A percentile compares a stretch with the other conserved stretches of the same genome.
phyloP scores from a whole-genome alignment of 2,113 vertebrate genomes.

The Microcebus ravelobensis region DNA sequence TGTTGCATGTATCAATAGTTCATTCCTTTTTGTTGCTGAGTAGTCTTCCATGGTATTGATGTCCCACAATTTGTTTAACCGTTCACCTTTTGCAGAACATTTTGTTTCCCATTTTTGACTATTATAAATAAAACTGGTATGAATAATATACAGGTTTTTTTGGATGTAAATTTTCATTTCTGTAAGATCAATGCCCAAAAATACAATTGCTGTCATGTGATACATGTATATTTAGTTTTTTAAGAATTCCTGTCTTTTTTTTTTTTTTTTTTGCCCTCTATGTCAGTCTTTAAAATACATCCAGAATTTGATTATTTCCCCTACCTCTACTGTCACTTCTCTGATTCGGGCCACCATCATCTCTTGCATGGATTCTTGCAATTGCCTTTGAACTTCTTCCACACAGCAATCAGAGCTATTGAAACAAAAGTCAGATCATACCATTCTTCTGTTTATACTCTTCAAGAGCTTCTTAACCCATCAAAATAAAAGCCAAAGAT shows the following conservation, averaged over 20 bases:
- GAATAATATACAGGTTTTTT: not conserved
- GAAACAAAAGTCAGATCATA: not conserved
- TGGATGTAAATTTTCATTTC: not conserved
- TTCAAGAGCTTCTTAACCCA: not conserved
- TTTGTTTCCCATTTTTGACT: not conserved
- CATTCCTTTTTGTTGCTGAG: not conserved
- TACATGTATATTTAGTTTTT: not conserved
- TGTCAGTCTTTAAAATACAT: not conserved
- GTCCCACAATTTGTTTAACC: not conserved
- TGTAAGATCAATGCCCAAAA: not conserved
- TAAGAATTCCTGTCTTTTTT: not conserved
- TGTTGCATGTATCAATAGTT: not conserved
- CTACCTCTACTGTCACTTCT: not conserved
- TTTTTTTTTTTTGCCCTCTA: not conserved
- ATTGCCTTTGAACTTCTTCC: not conserved
- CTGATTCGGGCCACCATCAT: not conserved
- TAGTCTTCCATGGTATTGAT: not conserved
- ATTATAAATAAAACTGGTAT: conserved; percentile 16
- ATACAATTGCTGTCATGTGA: not conserved
- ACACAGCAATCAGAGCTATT: not conserved
- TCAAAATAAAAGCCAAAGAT: not conserved
- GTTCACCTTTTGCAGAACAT: not conserved
- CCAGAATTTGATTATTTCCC: not conserved
- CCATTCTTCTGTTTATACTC: not conserved
- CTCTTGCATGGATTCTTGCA: not conserved